Percentiles rank a stretch among this genome's conserved stretches.
These are phyloP conservation scores for Phyllostomus hastatus DNA, from an alignment of 2,113 vertebrate species.

Conservation along the genomic window DNA sequence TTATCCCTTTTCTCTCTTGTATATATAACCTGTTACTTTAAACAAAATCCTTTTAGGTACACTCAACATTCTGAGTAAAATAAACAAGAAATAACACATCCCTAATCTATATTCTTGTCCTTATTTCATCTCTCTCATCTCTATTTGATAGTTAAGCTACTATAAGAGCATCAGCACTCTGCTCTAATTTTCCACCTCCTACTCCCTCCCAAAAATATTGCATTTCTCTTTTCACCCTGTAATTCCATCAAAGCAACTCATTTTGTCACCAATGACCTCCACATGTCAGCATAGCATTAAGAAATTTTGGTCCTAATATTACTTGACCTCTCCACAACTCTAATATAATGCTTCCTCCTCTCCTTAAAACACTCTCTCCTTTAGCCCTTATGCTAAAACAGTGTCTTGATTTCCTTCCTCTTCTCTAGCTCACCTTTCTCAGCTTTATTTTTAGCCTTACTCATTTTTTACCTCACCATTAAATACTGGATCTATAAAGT, in stretches of 20 bases:
- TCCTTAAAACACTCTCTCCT: not conserved
- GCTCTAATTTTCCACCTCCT: not conserved
- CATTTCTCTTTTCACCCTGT: no score
- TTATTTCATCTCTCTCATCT: not conserved
- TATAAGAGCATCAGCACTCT: not conserved
- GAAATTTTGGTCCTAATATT: not conserved
- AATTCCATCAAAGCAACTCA: no score
- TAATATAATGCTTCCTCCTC: not conserved
- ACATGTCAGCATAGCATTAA: not conserved
- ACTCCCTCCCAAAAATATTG: no score
- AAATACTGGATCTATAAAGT: not conserved
- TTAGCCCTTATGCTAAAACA: not conserved
- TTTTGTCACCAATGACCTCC: no score
- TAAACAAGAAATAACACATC: not conserved
- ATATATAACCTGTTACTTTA: not conserved
- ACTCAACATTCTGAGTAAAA: not conserved
- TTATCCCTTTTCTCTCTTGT: not conserved
- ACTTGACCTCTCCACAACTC: not conserved
- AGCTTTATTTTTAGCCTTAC: not conserved
- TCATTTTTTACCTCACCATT: not conserved
- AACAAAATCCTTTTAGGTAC: not conserved
- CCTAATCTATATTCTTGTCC: no score
- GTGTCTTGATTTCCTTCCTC: not conserved
- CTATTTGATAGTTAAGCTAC: not conserved
- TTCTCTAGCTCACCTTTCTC: not conserved